Evolutionary conservation across 2,888 invertebrate genomes (phyloP), one percentile per base, ranked within the genome.

Genomic region (Phaedon cochleariae): DNA sequence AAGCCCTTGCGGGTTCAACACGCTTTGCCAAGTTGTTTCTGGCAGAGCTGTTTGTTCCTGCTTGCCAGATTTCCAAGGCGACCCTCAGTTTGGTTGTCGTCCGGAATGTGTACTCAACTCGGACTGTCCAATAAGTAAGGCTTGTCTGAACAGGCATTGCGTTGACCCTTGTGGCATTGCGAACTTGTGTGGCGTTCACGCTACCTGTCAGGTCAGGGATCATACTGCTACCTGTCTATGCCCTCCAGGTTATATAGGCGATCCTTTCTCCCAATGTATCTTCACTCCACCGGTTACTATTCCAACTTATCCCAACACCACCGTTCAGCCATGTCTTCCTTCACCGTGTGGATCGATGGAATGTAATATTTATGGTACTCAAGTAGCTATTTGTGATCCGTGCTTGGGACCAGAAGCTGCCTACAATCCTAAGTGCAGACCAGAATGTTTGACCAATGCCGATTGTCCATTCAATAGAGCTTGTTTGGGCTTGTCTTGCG

Each of bases 151-250:
- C 76, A 87, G 89, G 74, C 90, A 90, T 77, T 94, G 94, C 78
- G 82, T 86, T 63, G 90, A 92, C 83, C 92, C 93, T 20, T 95
- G 94, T 78, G 80, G 85, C 4, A 29, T 65, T 7, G 88, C 88
- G 49, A 88, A 88, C 68, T 84, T 93, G 46, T 96, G 96, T 79
- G 95, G 95, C 58, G 85, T 92, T 10, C 90, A 93, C 79, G 94
- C 95, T 15, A 86, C 90, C 59, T 96, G 96, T 78, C 85, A 88
- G 74, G 93, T 93, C 45, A 87, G 90, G 31, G 91, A 94, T 77
- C 95, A 96, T 78, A 91, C 92, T 2, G 91, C 94, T n/a, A 89
- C 90, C 22, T 96, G 95, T 79, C 84, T 88, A 52, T 96, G 95
- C 79, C 87, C 89, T 45, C 88, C 90, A 68, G 92, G 92, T 58